Conservation (phyloP, 2,113 vertebrate species). For the Actinemys pallida region DNA sequence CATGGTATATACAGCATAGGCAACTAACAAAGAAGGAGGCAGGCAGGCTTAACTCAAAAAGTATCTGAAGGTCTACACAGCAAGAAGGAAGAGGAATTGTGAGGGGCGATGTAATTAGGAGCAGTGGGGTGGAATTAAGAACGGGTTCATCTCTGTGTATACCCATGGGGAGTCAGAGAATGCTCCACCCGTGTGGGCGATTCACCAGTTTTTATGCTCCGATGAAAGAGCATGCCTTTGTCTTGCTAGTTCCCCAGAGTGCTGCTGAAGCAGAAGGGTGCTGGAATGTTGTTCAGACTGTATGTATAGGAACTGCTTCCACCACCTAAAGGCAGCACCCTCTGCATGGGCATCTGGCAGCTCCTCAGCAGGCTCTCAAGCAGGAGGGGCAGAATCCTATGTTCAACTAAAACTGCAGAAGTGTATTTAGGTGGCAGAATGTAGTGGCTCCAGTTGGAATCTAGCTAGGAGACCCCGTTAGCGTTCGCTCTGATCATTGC, state of each 20-base stretch:
- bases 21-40: rapidly evolving
- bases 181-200: neutral
- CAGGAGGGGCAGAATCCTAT: neutral
- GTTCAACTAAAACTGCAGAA: neutral
- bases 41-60: neutral
- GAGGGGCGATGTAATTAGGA: neutral
- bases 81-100: neutral
- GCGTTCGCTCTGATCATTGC: neutral
- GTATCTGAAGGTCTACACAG: neutral
- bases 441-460: neutral
- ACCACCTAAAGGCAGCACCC: neutral
- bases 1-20: neutral
- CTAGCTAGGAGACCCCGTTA: neutral
- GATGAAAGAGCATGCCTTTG: neutral
- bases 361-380: neutral
- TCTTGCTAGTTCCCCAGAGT: neutral
- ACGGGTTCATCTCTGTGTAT: neutral
- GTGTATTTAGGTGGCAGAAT: rapidly evolving
- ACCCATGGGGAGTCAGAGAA: neutral
- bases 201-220: neutral
- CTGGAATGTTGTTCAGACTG: neutral
- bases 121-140: neutral
- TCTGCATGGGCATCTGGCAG: neutral
- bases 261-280: neutral
- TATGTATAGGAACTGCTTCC: neutral